These are phyloP conservation scores for Chrysolina oricalcia DNA, from an alignment of 2,888 invertebrate species.

Conservation along the genomic window DNA sequence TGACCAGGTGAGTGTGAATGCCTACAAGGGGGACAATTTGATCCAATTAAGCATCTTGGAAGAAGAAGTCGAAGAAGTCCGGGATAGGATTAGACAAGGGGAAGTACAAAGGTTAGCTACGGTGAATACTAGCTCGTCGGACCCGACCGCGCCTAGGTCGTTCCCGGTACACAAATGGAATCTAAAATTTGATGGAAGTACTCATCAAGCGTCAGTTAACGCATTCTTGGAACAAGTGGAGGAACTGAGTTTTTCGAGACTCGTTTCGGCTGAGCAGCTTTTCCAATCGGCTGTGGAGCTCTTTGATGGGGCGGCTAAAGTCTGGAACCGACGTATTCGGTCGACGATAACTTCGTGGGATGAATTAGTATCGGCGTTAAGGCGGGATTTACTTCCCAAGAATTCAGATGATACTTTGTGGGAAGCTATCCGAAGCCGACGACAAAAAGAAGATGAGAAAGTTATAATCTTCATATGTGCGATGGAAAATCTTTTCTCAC, in stretches of 20 bases:
- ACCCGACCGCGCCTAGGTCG: neutral
- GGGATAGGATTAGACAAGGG: constrained; percentile 7
- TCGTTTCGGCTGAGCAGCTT: neutral
- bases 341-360: constrained; percentile 19
- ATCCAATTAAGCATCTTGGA: neutral
- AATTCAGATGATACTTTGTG: constrained; percentile 14
- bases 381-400: neutral
- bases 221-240: neutral
- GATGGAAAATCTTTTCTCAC: constrained; percentile 22
- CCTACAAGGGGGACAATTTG: constrained; percentile 19
- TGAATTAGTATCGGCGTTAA: constrained; percentile 7
- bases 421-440: constrained; percentile 16
- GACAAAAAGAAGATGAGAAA: neutral
- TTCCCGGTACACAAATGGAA: constrained; percentile 22
- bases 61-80: constrained; percentile 21
- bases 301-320: constrained; percentile 25
- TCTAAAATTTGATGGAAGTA: constrained; percentile 10
- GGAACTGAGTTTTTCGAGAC: neutral
- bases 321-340: constrained; percentile 21
- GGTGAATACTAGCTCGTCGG: neutral
- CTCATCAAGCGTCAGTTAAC: neutral
- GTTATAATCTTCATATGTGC: constrained; percentile 27
- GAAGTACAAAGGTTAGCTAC: neutral
- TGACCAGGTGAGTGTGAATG: neutral
- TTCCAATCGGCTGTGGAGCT: constrained; percentile 26